Base-by-base conservation (phyloP, 2,797 vertebrate species). In the Syndactyla subalaris region DNA sequence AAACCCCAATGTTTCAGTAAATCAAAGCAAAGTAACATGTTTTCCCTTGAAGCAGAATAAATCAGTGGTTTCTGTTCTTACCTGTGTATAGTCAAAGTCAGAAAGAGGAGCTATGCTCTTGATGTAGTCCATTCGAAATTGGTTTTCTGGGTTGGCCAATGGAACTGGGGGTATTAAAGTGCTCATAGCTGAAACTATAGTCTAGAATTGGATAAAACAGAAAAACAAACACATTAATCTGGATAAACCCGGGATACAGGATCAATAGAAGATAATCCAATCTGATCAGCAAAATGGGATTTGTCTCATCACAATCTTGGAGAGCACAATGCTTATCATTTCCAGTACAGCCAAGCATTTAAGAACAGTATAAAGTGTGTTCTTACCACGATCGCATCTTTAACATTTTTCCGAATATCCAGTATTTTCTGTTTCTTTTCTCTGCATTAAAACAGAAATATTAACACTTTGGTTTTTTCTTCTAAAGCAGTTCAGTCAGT, bases 391-490 rank as follows among this genome's bases (percentile, higher is more conserved):
- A 99, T 99, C 55, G 99, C 99, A 80, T 99, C 99, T 98, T 99
- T 99, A 96, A 99, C 99, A 88, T 99, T 99, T 98, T 99, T 99
- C 97, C 99, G 98, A 97, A 99, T 99, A 98, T 99, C 99, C 97
- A 99, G 98, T 93, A 98, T 98, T 98, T 99, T 99, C 98, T 99
- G 98, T 97, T 99, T 98, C 98, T 99, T 99, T 98, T 99, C 99
- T 98, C 99, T 99, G 97, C 78, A 80, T 98, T 93, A 93, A 96
- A 93, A 98, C 95, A 97, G 94, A 89, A 97, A 73, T 34, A 90
- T 65, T 70, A 95, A 93, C 80, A 85, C 91, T 92, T 97, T 43
- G 80, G 70, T 72, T 93, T 84, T 84, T 66, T 24, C 43, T 81
- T 85, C 68, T 51, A 75, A 82, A 96, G 59, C 85, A 88, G 65